Evolutionary conservation across 2,113 vertebrate genomes (phyloP).

Genomic region (Elephantulus edwardii): DNA sequence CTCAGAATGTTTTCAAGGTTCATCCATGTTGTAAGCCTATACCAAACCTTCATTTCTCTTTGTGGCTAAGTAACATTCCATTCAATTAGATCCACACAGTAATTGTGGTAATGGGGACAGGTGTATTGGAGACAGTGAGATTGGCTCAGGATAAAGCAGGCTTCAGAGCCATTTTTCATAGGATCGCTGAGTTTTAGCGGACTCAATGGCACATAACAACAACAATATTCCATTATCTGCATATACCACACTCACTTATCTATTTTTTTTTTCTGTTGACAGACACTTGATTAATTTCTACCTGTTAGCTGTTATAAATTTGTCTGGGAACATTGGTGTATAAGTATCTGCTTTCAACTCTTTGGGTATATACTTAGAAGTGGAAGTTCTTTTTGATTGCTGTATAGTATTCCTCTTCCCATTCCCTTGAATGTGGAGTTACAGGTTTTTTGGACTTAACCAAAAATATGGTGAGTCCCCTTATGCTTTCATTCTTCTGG

Average conservation of each 20-base stretch:
- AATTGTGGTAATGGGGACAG: no score
- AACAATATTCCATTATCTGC: background rate
- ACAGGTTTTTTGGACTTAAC: background rate
- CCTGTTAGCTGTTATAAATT: background rate
- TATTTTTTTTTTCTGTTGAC: background rate
- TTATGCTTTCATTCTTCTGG: background rate
- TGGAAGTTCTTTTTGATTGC: background rate
- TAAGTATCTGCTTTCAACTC: background rate
- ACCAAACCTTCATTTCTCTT: background rate
- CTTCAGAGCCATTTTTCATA: no score
- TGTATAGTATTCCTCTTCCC: background rate
- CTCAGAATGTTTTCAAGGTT: background rate
- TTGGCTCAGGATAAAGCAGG: no score
- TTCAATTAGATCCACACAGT: no score
- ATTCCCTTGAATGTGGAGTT: background rate
- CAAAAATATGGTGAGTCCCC: rapidly evolving
- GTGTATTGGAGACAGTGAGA: no score
- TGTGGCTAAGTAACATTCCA: background rate
- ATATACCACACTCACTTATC: background rate
- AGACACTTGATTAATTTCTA: background rate
- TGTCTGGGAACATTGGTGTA: background rate
- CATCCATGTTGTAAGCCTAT: background rate
- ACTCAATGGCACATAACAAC: no score
- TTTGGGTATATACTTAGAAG: background rate
- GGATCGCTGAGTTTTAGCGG: no score